These are phyloP conservation scores for Ectemnius continuus DNA, from an alignment of 2,888 invertebrate genomes.

Conservation along the genomic window DNA sequence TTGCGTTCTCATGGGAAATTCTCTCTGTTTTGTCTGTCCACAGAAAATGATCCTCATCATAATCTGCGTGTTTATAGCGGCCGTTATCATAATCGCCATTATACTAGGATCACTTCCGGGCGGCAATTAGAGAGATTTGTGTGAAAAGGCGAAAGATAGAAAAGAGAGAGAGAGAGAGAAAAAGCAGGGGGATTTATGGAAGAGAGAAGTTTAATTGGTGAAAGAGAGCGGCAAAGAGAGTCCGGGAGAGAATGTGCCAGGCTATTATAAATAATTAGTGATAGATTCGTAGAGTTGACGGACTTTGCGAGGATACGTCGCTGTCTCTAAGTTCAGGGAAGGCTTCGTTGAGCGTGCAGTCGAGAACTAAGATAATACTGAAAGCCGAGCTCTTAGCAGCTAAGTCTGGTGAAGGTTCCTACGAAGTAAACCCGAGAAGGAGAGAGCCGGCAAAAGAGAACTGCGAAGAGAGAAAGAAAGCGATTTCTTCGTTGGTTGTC, in stretches of 20 bases:
- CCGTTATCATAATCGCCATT: slow-evolving; percentile 75
- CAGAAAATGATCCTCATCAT: slow-evolving; percentile 78
- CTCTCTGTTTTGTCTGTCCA: slow-evolving; percentile 69
- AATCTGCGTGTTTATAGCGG: slow-evolving; percentile 76
- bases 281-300: neutral
- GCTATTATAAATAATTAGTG: neutral
- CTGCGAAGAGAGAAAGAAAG: too few species aligned
- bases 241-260: neutral
- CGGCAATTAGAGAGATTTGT: slow-evolving; percentile 62
- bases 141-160: neutral
- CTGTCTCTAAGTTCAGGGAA: slow-evolving; percentile 16
- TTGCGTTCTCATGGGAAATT: slow-evolving; percentile 38
- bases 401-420: slow-evolving; percentile 6
- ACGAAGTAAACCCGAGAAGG: neutral
- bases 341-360: neutral
- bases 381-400: slow-evolving; percentile 6
- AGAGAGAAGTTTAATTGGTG: too few species aligned
- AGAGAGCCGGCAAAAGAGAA: too few species aligned
- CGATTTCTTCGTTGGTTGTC: neutral
- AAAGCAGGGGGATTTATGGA: neutral
- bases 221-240: neutral
- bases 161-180: slow-evolving; percentile 1
- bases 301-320: slow-evolving; percentile 21
- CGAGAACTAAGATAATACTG: slow-evolving; percentile 17
- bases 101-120: slow-evolving; percentile 70